Base-by-base conservation (phyloP, 2,888 invertebrate genomes). In the Linnaemya tessellans region DNA sequence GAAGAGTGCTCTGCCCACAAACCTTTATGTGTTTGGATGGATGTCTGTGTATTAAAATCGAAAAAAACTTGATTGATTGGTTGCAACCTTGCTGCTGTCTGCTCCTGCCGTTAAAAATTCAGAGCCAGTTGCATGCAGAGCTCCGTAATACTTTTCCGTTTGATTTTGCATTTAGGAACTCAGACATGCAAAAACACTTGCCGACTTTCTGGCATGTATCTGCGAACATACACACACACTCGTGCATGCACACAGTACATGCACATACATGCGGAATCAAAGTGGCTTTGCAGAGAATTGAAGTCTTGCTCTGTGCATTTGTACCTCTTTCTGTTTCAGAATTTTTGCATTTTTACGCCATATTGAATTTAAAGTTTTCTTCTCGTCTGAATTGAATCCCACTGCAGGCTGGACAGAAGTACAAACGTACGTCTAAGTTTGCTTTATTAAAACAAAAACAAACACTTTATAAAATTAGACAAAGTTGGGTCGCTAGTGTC, bases 31-130 rank as follows among this genome's bases (percentile, higher is more conserved):
- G 20, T 11, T 46, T 83, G 62, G 35, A 8, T 54, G 18, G 10
- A 10, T 67, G 60, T 18, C 2, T 60, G 68, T 71, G 56, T 43
- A 18, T 62, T 71, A 30, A n/a, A 74, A 71, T 38, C 38, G 46
- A 74, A 73, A 91, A 89, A 89, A 90, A 90, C 91, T 91, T 91
- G 91, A 91, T 91, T 91, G 91, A 91, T 91, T 91, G 90, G 90
- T 89, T 87, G 78, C 60, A 68, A 77, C 56, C 46, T 78, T 81
- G 0, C 18, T 73, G 70, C 68, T 86, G 82, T 65, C 56, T 81
- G 56, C 18, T 71, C 43, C 58, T 60, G 60, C 22, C 35, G 54
- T 68, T 56, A 75, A 70, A 67, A n/a, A 68, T 49, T 46, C 38
- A 35, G 67, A 38, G 71, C 56, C 38, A 62, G 56, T 54, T 46